phyloP scores from a whole-genome alignment of 2,797 vertebrate genomes.

The Gobionotothen gibberifrons region DNA sequence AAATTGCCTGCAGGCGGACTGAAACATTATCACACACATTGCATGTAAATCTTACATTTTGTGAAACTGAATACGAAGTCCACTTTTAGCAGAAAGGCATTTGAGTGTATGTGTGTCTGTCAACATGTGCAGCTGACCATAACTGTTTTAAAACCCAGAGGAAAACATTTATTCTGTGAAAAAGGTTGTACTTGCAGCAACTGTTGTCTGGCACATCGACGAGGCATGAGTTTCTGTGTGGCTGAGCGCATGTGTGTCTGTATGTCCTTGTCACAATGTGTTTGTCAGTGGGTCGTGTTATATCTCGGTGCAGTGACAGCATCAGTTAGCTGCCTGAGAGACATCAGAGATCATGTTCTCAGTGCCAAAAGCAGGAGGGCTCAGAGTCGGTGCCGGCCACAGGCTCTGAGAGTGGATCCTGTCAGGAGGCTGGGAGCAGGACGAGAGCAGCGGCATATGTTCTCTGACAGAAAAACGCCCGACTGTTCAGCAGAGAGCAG shows the following conservation, averaged over 20 bases:
- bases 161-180: conserved; percentile 32
- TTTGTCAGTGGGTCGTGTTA: conserved; percentile 70
- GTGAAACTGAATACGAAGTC: conserved; percentile 1
- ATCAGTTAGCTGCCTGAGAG: conserved; percentile 79
- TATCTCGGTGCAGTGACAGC: conserved; percentile 79
- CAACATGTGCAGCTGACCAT: conserved; percentile 32
- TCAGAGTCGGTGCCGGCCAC: conserved; percentile 70
- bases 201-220: conserved; percentile 29
- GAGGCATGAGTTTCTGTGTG: conserved; percentile 14
- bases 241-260: conserved; percentile 27
- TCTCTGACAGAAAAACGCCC: conserved; percentile 79
- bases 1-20: conserved; percentile 11
- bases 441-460: conserved; percentile 77
- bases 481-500: conserved; percentile 60
- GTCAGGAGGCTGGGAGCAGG: conserved; percentile 70
- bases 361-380: conserved; percentile 75
- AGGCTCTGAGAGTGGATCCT: conserved; percentile 79
- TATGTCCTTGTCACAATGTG: conserved; percentile 75
- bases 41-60: conserved; percentile 7
- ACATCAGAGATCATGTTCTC: conserved; percentile 79
- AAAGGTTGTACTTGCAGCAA: conserved; percentile 41
- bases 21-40: conserved; percentile 12
- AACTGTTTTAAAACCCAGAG: conserved; percentile 21
- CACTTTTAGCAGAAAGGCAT: not conserved
- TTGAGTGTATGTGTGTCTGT: conserved; percentile 8